Evolutionary conservation across 2,888 invertebrate genomes (phyloP).

Genomic region (Mechanitis messenoides): DNA sequence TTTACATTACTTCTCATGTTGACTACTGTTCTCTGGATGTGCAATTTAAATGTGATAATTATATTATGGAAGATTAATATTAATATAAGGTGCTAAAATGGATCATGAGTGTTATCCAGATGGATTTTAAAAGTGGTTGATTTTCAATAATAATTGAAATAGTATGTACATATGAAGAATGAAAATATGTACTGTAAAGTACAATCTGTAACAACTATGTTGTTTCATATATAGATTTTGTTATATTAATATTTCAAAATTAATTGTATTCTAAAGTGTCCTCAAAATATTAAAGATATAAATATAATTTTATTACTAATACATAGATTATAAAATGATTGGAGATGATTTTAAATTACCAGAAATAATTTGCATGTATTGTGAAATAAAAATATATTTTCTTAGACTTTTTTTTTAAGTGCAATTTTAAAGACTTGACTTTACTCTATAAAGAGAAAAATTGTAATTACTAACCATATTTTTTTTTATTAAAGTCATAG

Average conservation of each 20-base stretch:
- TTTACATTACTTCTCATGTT: conserved; percentile 35
- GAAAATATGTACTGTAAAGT: conserved; percentile 59
- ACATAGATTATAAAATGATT: conserved; percentile 13
- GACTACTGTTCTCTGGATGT: conserved; percentile 56
- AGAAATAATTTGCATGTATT: conserved; percentile 14
- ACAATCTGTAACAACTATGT: conserved; percentile 72
- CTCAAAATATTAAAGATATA: conserved; percentile 18
- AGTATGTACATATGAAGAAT: conserved; percentile 31
- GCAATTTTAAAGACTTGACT: conserved; percentile 9
- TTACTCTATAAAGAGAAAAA: conserved; percentile 7
- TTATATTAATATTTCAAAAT: conserved; percentile 25
- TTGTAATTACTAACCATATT: conserved; percentile 12
- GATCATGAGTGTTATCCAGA: conserved; percentile 46
- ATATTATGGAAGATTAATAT: conserved; percentile 49
- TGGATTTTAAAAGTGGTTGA: conserved; percentile 38
- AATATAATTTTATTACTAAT: conserved; percentile 12
- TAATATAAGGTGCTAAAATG: conserved; percentile 67
- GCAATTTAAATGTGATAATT: conserved; percentile 72
- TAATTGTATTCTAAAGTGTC: conserved; percentile 20
- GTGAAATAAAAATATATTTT: conserved; percentile 22
- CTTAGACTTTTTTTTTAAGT: conserved; percentile 20
- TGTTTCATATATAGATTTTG: conserved; percentile 44
- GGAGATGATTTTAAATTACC: conserved; percentile 4
- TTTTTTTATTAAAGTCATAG: conserved; percentile 6
- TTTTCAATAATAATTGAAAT: conserved; percentile 31